Base-by-base conservation (phyloP, 1,140 invertebrate species). In the Sycophaga agraensis region DNA sequence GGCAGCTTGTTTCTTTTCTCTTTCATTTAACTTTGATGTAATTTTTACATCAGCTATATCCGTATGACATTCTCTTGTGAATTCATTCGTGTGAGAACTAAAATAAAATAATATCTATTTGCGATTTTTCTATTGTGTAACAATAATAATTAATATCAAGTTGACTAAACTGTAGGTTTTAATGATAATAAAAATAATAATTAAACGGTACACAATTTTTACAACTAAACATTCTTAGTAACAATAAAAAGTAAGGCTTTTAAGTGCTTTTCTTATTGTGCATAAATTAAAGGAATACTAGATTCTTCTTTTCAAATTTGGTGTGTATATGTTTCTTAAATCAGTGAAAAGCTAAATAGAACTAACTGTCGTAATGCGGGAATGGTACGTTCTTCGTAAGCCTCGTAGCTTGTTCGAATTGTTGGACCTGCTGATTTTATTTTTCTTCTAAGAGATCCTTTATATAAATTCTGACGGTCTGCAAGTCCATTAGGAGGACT, bases 1-100 rank as follows among this genome's bases (percentile, higher is more conserved):
- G 0, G 92, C 90, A 9, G 94, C 93, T 78, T 96, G 93, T 70
- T 94, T 91, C 66, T 91, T 88, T 69, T 97, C 94, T 64, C 91
- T 84, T 71, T 97, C 93, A 34, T 89, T 91, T 9, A 92, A 83
- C 70, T 88, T 90, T 50, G 89, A 91, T 73, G 82, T 73, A 79
- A 84, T 65, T 72, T 84, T 84, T 11, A 73, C 76, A 43, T 84
- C 84, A 28, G 79, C 64, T 6, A 73, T 77, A 22, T 86, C 85
- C 62, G 84, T 70, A 62, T 89, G 87, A 64, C 86, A 88, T 73
- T 89, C 89, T 56, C 88, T 82, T 12, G 89, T 85, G 75, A 89
- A 90, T 76, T 90, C 89, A 73, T 90, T 90, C 37, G 89, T 90
- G 71, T 90, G 88, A 17, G 88, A 90, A 77, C 89, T 91, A 66